Evolutionary conservation across 35 echinoderm and acorn worm species (phyloP), one percentile per base, ranked within the genome.

Genomic region (Heliocidaris erythrogramma): DNA sequence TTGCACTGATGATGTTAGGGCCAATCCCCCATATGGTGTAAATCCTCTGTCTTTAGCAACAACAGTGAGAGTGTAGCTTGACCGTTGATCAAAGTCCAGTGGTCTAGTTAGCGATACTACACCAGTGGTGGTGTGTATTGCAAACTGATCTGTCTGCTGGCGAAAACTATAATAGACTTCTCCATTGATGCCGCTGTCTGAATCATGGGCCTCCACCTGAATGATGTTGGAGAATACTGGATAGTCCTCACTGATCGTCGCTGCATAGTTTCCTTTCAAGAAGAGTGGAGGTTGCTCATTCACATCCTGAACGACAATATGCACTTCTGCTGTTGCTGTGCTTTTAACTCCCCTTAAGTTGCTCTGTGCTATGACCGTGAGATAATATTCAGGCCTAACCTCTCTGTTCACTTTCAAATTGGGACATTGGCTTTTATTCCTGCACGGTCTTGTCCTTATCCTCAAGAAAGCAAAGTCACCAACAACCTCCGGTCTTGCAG

Each of bases 81-180:
- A 42, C 30, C 84, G 24, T 14, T 95, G 94, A 47, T 86, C 48
- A 49, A 97, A 93, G 87, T 95, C 60, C 59, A 99, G 92, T 21
- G 97, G 96, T 94, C 96, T 96, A 16, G 98, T 99, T 18, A 99
- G 86, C 11, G 97, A 97, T 10, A 99, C 97, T 14, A 96, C 97
- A 18, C 98, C 98, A 95, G 97, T 99, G 48, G 98, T 97, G 17
- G 98, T 97, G 86, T 99, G 98, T n/a, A 99, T 99, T 30, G 97
- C 98, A 97, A 99, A 99, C 42, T 90, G 32, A 84, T 97, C 94
- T 48, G 97, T 96, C 30, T 95, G 61, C 89, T 93, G 90, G 32
- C 96, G 95, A 56, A 99, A 96, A 90, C 97, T 97, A 71, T 99
- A 99, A 85, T 99, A 99, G 48, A 99, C 96, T 90, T 99, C 98